Evolutionary conservation across 2,113 vertebrate genomes (phyloP), one percentile per base, ranked within the genome.

Genomic region (Tachysurus vachellii): DNA sequence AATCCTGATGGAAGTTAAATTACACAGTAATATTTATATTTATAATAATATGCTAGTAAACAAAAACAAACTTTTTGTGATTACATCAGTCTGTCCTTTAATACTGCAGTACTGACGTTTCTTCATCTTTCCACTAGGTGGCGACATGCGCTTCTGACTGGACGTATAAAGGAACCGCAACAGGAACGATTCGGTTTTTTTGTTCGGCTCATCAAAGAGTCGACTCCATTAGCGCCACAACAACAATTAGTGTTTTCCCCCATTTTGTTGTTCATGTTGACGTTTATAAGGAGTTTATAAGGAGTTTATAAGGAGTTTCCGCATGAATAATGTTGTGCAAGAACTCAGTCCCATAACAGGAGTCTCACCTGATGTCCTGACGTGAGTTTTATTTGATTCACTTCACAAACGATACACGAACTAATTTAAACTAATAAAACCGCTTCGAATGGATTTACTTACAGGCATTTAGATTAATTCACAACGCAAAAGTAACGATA

Each of bases 111-210:
- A 77, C 12, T 36, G 53, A 36, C 53, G 11, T 21, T 80, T 57
- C n/a, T 57, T 80, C 19, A 80, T 80, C 16, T 31, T 53, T 80
- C 53, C 77, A 28, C 53, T 31, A 53, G 77, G 77, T 31, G 77
- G 53, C 53, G 21, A 26, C 14, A 4, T 26, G 73, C 73, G 23
- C 23, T 77, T 77, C 53, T 26, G 16, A 64, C 66, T 44, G 14
- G 53, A 16, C 28, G 14, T 6, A 1, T 36, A 53, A 13, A 17
- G 17, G 16, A 13, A 11, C 21, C 47, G 19, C 19, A 13, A 4
- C 73, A 13, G 13, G 47, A 5, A 17, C 4, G 75, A 77, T 28
- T 53, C 13, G 7, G 4, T 56, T 17, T 54, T 56, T 17, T 54
- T 0, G 31, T 31, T 79, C n/a, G 53, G 54, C 53, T 80, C 53